Base-by-base conservation (phyloP, 2,888 invertebrate genomes). In the Eupithecia subumbrata region DNA sequence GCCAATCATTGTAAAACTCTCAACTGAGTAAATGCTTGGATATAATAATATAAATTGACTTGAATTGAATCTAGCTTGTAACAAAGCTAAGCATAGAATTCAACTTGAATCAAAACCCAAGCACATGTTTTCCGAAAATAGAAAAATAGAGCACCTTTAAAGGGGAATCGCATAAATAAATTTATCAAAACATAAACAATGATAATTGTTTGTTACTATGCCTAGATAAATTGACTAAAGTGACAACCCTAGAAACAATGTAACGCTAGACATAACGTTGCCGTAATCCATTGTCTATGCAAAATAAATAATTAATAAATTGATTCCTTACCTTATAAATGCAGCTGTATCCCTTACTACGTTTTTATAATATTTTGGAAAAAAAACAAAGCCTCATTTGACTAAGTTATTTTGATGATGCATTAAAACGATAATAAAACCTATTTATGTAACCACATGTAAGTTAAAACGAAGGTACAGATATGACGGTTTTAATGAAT, bases 231-330 rank as follows among this genome's bases (percentile, higher is more conserved):
- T 11, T n/a, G 18, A 64, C 5, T 14, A 40, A n/a, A 67, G 67
- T 45, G 79, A 72, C 77, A 81, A 37, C 82, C 78, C 71, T 74
- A 71, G 18, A 34, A 48, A 52, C n/a, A n/a, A 69, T 30, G 63
- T 66, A 74, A 56, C 66, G 56, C 68, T 48, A 75, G 71, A 60
- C 34, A 45, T 74, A 69, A 69, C 69, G 64, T 75, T 76, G 70
- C 83, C 88, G 88, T 92, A 92, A 92, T 93, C 92, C 92, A 91
- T 90, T 91, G 89, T 87, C 86, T 88, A 91, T 91, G 91, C 88
- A 90, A 92, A 43, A 92, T 91, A 89, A 85, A 90, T 87, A 90
- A 68, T 88, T 88, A 90, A 89, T 89, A 89, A 84, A 82, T 85
- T 86, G 84, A 84, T 84, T 84, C 78, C 79, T 84, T 88, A 87